Percentiles rank a stretch among this genome's conserved stretches.
Evolutionary conservation across 1,140 invertebrate genomes (phyloP).

Genomic region (Plectrocnemia conspersa): DNA sequence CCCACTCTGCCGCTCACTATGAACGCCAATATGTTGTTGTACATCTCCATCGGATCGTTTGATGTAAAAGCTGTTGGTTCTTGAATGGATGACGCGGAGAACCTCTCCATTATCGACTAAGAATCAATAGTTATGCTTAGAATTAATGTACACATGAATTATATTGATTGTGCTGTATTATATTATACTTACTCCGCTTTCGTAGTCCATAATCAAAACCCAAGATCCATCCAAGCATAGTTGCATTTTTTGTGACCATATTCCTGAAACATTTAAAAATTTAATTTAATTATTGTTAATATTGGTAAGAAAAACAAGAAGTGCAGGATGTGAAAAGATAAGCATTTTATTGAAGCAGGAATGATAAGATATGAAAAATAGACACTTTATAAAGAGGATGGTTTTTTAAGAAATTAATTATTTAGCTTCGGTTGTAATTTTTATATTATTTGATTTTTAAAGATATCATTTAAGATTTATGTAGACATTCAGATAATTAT

Average conservation of each 20-base stretch:
- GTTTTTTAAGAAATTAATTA: no score
- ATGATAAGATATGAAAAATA: no score
- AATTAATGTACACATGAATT: not conserved
- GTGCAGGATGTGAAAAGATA: no score
- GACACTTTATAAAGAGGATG: no score
- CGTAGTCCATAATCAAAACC: slow-evolving; percentile 93
- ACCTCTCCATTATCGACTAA: slow-evolving; percentile 92
- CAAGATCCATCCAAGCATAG: slow-evolving; percentile 81
- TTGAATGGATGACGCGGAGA: slow-evolving; percentile 85
- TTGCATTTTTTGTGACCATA: slow-evolving; percentile 99
- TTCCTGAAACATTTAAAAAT: slow-evolving; percentile 49
- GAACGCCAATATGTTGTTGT: slow-evolving; percentile 98
- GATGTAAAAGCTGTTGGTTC: slow-evolving; percentile 97
- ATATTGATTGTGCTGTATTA: not conserved
- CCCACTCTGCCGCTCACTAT: slow-evolving; percentile 67
- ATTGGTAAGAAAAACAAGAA: slow-evolving; percentile 4
- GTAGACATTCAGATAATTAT: no score
- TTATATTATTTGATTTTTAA: no score
- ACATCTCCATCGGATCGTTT: slow-evolving; percentile 92
- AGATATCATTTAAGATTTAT: no score
- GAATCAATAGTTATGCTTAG: slow-evolving; percentile 37
- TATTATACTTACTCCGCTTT: slow-evolving; percentile 76
- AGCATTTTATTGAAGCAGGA: no score
- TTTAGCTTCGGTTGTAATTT: no score
- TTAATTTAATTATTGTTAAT: not conserved